Percentiles rank a stretch among this genome's conserved stretches.
phyloP scores from a whole-genome alignment of 2,113 vertebrate species.

The Cavia aperea region DNA sequence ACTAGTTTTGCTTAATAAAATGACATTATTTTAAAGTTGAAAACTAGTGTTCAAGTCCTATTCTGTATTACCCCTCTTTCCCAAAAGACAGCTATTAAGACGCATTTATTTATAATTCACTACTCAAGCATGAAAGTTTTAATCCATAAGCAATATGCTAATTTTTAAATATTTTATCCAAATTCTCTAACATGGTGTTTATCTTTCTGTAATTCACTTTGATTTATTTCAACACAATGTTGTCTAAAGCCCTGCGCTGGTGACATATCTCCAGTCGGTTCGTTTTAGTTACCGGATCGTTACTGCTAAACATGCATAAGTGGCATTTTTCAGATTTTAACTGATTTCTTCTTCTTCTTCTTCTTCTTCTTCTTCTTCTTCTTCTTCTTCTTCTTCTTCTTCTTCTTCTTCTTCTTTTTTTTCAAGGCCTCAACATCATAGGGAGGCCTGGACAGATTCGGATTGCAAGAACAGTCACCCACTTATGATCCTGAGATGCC shows the following conservation, averaged over 20 bases:
- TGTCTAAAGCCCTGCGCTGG: neutral
- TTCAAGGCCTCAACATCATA: neutral
- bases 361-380: too few relatives aligned
- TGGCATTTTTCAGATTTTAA: neutral
- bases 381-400: too few relatives aligned
- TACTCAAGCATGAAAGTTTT: neutral
- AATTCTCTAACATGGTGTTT: neutral
- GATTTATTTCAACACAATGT: neutral
- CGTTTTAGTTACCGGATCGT: neutral
- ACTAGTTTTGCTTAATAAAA: neutral
- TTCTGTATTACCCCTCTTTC: neutral
- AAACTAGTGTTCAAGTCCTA: neutral
- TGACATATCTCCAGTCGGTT: neutral
- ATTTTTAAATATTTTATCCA: neutral
- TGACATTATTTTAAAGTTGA: neutral
- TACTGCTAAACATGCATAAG: neutral
- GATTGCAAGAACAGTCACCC: too few relatives aligned
- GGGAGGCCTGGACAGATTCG: neutral
- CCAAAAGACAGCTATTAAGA: neutral
- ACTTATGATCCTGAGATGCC: rapidly evolving
- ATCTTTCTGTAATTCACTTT: neutral
- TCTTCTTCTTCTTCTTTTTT: too few relatives aligned
- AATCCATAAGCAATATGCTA: neutral
- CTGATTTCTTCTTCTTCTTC: too few relatives aligned
- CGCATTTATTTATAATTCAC: neutral